Evolutionary conservation across 2,888 invertebrate species (phyloP).

Genomic region (Chesias legatella): DNA sequence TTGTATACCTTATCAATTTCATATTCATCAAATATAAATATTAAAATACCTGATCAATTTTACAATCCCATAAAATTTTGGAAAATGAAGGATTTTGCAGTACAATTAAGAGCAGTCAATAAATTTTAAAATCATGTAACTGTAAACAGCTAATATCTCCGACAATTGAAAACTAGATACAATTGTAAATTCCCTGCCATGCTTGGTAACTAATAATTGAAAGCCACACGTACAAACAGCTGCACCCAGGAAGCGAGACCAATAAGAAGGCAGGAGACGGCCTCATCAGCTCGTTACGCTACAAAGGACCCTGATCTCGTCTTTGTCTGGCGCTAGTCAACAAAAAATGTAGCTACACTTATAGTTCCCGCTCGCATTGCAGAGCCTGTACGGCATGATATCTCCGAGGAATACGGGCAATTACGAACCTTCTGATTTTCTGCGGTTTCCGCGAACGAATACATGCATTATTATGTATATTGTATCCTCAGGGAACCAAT

Average conservation of each 20-base stretch:
- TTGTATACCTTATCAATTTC: too few relatives aligned
- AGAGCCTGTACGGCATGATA: slow-evolving; percentile 21
- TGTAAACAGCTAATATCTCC: not conserved
- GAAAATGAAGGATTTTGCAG: too few relatives aligned
- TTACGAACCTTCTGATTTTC: slow-evolving; percentile 32
- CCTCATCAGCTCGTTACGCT: slow-evolving; percentile 54
- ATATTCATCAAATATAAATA: too few relatives aligned
- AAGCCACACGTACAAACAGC: slow-evolving; percentile 20
- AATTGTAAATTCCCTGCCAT: slow-evolving; percentile 12
- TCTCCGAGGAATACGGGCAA: slow-evolving; percentile 31
- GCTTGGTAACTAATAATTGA: slow-evolving; percentile 13
- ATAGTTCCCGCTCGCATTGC: slow-evolving; percentile 28
- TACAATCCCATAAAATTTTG: too few relatives aligned
- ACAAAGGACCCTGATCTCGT: slow-evolving; percentile 53
- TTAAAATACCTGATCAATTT: too few relatives aligned
- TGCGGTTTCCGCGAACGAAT: slow-evolving; percentile 22
- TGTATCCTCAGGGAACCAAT: slow-evolving; percentile 22
- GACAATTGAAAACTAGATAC: slow-evolving; percentile 9
- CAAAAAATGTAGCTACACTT: slow-evolving; percentile 42
- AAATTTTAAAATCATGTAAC: too few relatives aligned
- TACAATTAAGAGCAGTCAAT: too few relatives aligned
- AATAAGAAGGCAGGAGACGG: slow-evolving; percentile 25
- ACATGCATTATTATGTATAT: slow-evolving; percentile 17
- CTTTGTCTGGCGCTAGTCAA: slow-evolving; percentile 44
- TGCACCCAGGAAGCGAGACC: slow-evolving; percentile 31